Conservation (phyloP, 2,888 invertebrate genomes). For the Acrobasis repandana region DNA sequence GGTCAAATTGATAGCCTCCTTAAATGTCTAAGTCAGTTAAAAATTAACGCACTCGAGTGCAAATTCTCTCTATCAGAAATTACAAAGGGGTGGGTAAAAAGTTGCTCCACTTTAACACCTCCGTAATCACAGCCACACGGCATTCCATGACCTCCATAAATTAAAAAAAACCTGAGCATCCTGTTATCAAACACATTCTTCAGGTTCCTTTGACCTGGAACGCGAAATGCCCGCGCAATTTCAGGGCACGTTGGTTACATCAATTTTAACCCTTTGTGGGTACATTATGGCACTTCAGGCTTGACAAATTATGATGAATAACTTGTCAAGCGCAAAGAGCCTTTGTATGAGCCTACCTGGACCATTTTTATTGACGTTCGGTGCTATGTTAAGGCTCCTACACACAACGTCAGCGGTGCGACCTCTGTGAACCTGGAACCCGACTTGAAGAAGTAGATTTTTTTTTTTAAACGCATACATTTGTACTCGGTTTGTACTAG, state of each 20-base stretch:
- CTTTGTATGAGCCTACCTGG: background rate
- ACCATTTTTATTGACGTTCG: background rate
- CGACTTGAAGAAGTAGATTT: no score
- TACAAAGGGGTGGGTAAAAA: background rate
- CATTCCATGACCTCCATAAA: slow-evolving; percentile 1
- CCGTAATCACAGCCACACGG: background rate
- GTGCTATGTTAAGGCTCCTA: no score
- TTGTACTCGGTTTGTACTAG: no score
- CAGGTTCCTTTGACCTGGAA: slow-evolving; percentile 37
- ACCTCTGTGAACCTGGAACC: no score
- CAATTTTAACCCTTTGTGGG: slow-evolving; percentile 12
- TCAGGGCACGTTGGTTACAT: background rate
- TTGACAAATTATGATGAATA: background rate
- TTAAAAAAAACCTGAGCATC: slow-evolving; percentile 9
- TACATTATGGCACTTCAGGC: background rate
- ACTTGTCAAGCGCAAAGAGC: no score
- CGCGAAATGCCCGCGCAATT: slow-evolving; percentile 24
- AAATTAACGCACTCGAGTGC: no score
- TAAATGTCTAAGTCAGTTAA: no score
- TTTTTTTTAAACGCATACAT: no score
- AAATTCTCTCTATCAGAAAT: background rate
- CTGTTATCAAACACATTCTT: slow-evolving; percentile 37
- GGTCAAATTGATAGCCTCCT: no score
- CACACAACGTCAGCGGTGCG: no score
- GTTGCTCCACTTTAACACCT: background rate